Base-by-base conservation (phyloP, 2,113 vertebrate species). In the Bujurquina vittata region DNA sequence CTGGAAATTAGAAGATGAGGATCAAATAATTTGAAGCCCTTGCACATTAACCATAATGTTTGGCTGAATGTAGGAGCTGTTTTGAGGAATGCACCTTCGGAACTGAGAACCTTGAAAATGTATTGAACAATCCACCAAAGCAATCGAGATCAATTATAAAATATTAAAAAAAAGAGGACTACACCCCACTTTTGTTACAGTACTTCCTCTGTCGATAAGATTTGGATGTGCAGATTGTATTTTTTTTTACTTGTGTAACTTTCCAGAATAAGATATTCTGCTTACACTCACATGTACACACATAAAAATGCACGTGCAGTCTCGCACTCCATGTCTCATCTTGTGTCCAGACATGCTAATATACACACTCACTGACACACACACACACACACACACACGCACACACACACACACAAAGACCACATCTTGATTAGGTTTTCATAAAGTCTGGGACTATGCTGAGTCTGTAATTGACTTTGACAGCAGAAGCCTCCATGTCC, bases 401-500 rank as follows among this genome's bases (percentile, higher is more conserved):
- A 59, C 75, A 63, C 31, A 46, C 77, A 31, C 61, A 79, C 79
- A 75, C 84, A 87, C 77, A 73, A 29, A 81, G 75, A 88, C 85
- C 87, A 89, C 89, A 94, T 95, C 94, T 94, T 95, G 94, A 96
- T 96, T 94, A 94, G 93, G 89, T 94, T 94, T 93, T 94, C 91
- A 93, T 95, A 94, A 93, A 94, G 91, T 94, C 94, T 94, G 91
- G 92, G 88, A 95, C 91, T 94, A 88, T 92, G 88, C 90, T 91
- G 90, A 93, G 92, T 94, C 92, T 93, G 95, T 95, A 96, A 96
- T 96, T 95, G 95, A 96, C 94, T 95, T 94, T 95, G 95, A 95
- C 95, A 95, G 94, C 89, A 93, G 90, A 93, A 92, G 93, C 92
- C 89, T 94, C 88, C 88, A 95, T 95, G 93, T 96, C 94, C 94